phyloP scores from a whole-genome alignment of 2,113 vertebrate genomes.

The Amblyornis subalaris region DNA sequence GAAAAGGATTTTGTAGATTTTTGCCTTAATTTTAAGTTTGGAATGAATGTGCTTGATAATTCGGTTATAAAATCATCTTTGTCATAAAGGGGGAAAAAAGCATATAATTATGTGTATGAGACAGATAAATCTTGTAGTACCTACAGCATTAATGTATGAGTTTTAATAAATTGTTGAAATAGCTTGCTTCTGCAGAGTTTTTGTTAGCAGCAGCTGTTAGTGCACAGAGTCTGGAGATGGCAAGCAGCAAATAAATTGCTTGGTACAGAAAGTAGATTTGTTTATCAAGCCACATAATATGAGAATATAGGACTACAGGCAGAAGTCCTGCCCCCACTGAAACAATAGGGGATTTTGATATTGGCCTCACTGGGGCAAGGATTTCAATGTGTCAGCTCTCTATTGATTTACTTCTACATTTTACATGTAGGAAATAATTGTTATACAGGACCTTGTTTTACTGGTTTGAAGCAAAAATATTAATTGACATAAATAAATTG shows the following conservation, averaged over 20 bases:
- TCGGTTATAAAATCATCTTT: background rate
- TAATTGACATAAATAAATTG: background rate
- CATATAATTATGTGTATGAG: background rate
- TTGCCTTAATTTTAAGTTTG: background rate
- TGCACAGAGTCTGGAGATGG: background rate
- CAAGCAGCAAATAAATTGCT: background rate
- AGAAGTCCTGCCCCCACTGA: background rate
- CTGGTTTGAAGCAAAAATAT: background rate
- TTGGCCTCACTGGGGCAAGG: background rate
- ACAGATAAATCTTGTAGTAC: background rate
- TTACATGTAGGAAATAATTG: background rate
- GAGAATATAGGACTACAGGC: background rate
- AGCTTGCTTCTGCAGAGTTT: background rate
- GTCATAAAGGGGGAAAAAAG: background rate
- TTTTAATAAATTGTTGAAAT: background rate
- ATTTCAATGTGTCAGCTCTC: background rate
- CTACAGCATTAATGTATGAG: background rate
- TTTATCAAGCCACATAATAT: background rate
- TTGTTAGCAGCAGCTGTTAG: background rate
- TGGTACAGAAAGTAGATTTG: background rate
- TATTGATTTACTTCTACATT: background rate
- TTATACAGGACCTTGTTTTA: background rate
- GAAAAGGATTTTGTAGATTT: conserved; percentile 34
- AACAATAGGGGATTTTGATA: background rate
- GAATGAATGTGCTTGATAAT: background rate